Conservation (phyloP, 1,140 invertebrate genomes). For the Drosophila leontia region DNA sequence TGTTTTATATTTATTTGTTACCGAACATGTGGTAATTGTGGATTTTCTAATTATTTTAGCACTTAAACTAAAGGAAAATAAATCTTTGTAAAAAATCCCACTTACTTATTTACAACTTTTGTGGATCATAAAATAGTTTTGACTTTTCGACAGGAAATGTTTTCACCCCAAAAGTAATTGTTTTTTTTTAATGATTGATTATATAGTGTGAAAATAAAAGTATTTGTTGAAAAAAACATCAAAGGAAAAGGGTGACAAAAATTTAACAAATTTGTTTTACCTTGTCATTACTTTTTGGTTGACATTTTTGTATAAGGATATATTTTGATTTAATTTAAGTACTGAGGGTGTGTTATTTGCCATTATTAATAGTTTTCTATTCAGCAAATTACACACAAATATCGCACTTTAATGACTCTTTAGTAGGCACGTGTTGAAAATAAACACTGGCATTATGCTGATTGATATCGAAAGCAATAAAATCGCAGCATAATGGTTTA, state of each 20-base stretch:
- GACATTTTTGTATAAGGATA: not conserved
- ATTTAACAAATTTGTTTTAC: no score
- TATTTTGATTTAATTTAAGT: not conserved
- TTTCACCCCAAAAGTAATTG: slow-evolving; percentile 12
- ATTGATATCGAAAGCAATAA: slow-evolving; percentile 40
- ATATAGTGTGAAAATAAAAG: not conserved
- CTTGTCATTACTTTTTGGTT: not conserved
- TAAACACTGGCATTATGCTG: slow-evolving; percentile 43
- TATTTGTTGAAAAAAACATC: not conserved
- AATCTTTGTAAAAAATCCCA: not conserved
- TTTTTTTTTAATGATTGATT: slow-evolving; percentile 1
- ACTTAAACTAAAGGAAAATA: not conserved
- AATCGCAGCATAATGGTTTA: slow-evolving; percentile 19
- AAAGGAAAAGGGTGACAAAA: no score
- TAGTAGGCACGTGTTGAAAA: slow-evolving; percentile 48
- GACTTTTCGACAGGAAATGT: slow-evolving; percentile 10
- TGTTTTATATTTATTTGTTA: slow-evolving; percentile 9
- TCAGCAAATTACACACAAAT: slow-evolving; percentile 4
- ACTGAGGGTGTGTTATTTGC: not conserved
- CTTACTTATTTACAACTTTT: slow-evolving; percentile 4
- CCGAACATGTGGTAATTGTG: not conserved
- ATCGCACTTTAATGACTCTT: slow-evolving; percentile 22
- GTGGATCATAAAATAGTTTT: slow-evolving; percentile 3
- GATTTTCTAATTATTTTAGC: not conserved
- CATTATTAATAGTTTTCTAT: slow-evolving; percentile 13